Conservation (phyloP, 2,888 invertebrate species). For the Formica aserva region DNA sequence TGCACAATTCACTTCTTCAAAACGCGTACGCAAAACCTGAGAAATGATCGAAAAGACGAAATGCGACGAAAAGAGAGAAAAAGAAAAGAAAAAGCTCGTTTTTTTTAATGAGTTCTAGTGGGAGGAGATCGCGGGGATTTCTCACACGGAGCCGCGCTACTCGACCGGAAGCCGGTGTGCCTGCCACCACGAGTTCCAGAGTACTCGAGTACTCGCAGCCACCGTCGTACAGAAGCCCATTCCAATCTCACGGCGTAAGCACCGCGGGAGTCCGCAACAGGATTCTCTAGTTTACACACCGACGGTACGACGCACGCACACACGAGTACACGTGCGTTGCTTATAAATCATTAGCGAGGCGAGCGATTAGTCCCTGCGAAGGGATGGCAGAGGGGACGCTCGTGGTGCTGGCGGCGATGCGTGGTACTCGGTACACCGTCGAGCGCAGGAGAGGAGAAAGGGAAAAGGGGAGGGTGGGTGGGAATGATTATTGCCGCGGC, state of each 20-base stretch:
- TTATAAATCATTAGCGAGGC: constrained; percentile 84
- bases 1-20: background rate
- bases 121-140: constrained; percentile 68
- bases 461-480: constrained; percentile 50
- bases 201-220: constrained; percentile 74
- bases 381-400: constrained; percentile 72
- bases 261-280: constrained; percentile 83
- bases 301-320: constrained; percentile 40
- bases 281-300: constrained; percentile 78
- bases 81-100: constrained; percentile 62
- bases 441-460: constrained; percentile 12
- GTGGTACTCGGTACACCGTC: constrained; percentile 49
- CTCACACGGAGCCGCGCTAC: constrained; percentile 74
- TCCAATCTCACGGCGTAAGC: constrained; percentile 84
- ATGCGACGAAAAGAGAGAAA: constrained; percentile 32
- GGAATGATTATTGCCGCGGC: constrained; percentile 82
- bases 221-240: constrained; percentile 64
- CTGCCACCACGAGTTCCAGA: constrained; percentile 73
- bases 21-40: background rate
- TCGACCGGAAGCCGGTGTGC: constrained; percentile 80
- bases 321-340: constrained; percentile 74
- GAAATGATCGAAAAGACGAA: background rate
- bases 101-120: constrained; percentile 74
- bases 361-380: constrained; percentile 83
- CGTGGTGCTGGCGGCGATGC: constrained; percentile 56